Evolutionary conservation across 64 coral and sea anemone species (phyloP).

Genomic region (Exaiptasia diaphana): DNA sequence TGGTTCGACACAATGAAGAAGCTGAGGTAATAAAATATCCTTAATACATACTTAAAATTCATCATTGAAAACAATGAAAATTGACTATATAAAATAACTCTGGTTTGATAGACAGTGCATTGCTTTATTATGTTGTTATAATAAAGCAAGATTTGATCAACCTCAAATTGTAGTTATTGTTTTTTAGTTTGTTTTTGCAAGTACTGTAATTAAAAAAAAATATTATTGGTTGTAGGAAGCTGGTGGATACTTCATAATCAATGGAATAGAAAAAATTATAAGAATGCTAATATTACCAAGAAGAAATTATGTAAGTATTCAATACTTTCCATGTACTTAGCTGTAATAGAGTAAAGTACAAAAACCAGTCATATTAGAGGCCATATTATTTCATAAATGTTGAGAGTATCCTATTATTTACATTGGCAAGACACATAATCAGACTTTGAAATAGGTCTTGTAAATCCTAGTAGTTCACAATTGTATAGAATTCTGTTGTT

Average conservation of each 20-base stretch:
- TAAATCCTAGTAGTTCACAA: too few relatives aligned
- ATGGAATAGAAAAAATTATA: slow-evolving; percentile 95
- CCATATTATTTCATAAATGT: too few relatives aligned
- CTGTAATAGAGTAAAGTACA: too few relatives aligned
- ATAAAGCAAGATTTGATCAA: background rate
- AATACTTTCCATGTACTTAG: too few relatives aligned
- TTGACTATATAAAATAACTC: background rate
- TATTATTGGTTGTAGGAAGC: too few relatives aligned
- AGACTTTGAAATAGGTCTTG: too few relatives aligned
- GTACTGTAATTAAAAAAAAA: too few relatives aligned
- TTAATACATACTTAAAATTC: background rate
- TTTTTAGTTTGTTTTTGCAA: background rate
- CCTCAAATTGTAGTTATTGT: background rate
- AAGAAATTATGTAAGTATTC: slow-evolving; percentile 94
- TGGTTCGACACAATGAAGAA: slow-evolving; percentile 84
- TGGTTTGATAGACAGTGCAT: background rate
- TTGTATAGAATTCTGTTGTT: too few relatives aligned
- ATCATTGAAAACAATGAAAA: background rate
- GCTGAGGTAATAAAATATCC: slow-evolving; percentile 54
- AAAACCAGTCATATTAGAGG: too few relatives aligned
- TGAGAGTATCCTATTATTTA: too few relatives aligned
- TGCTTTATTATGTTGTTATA: background rate
- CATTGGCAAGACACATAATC: too few relatives aligned
- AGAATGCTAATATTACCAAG: slow-evolving; percentile 95
- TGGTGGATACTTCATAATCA: slow-evolving; percentile 96